A percentile compares a stretch with the other conserved stretches of the same genome.
Evolutionary conservation across 2,888 invertebrate species (phyloP).

Genomic region (Heliconius aoede): DNA sequence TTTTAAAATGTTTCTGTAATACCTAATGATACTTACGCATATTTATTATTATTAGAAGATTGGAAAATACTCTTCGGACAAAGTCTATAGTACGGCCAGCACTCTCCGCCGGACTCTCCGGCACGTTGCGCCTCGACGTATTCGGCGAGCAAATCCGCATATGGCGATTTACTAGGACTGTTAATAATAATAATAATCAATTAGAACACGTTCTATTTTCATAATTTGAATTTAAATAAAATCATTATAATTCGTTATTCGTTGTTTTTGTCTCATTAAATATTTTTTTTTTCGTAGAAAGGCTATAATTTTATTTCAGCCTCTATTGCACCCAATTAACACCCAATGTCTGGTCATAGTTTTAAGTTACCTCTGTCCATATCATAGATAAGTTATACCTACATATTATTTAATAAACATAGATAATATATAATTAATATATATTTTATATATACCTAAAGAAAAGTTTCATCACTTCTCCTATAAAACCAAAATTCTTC

Average conservation of each 20-base stretch:
- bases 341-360: no score
- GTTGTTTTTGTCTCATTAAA: no score
- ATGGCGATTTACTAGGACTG: conserved; percentile 93
- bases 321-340: no score
- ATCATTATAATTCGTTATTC: no score
- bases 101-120: conserved; percentile 90
- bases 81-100: conserved; percentile 92
- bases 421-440: no score
- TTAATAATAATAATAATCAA: conserved; percentile 42
- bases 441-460: conserved; percentile 85
- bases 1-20: no score
- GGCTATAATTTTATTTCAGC: no score
- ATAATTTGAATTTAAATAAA: no score
- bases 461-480: conserved; percentile 92
- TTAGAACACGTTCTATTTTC: neutral
- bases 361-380: no score
- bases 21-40: conserved; percentile 67
- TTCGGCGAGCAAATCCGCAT: conserved; percentile 87
- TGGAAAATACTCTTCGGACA: conserved; percentile 92
- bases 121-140: conserved; percentile 92
- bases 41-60: conserved; percentile 79
- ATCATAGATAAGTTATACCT: no score
- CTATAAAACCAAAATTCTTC: conserved; percentile 90
- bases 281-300: no score
- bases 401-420: no score